These are phyloP conservation scores for Canis aureus DNA, from an alignment of 2,113 vertebrate genomes.

Conservation along the genomic window DNA sequence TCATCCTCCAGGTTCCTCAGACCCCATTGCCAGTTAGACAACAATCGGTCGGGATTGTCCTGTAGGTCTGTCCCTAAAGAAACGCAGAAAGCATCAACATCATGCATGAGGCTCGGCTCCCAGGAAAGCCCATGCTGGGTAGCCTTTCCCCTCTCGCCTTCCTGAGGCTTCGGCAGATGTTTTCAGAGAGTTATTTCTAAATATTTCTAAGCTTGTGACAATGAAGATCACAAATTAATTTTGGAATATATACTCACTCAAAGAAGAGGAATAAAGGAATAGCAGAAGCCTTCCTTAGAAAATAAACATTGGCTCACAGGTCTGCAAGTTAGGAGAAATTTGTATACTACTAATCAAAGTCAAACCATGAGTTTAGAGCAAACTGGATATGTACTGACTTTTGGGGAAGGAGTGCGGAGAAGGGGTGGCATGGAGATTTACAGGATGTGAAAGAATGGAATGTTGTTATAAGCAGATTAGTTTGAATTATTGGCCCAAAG, in stretches of 20 bases:
- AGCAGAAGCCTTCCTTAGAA: background rate
- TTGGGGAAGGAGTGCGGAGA: background rate
- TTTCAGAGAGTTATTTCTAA: constrained; percentile 43
- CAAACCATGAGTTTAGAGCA: background rate
- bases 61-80: no score
- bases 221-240: background rate
- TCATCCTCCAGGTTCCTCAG: background rate
- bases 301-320: background rate
- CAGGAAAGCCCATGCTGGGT: fast-evolving
- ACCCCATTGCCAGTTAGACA: background rate
- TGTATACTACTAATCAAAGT: background rate
- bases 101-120: fast-evolving
- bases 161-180: background rate
- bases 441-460: background rate
- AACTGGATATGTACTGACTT: background rate
- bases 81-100: fast-evolving
- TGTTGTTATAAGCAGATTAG: background rate
- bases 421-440: background rate
- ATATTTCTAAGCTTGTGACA: constrained; percentile 11
- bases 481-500: background rate
- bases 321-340: background rate
- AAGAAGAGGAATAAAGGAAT: background rate
- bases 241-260: constrained; percentile 4
- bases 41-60: background rate
- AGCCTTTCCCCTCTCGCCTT: background rate